phyloP scores from a whole-genome alignment of 2,888 invertebrate genomes.

The Yponomeuta evonymella region DNA sequence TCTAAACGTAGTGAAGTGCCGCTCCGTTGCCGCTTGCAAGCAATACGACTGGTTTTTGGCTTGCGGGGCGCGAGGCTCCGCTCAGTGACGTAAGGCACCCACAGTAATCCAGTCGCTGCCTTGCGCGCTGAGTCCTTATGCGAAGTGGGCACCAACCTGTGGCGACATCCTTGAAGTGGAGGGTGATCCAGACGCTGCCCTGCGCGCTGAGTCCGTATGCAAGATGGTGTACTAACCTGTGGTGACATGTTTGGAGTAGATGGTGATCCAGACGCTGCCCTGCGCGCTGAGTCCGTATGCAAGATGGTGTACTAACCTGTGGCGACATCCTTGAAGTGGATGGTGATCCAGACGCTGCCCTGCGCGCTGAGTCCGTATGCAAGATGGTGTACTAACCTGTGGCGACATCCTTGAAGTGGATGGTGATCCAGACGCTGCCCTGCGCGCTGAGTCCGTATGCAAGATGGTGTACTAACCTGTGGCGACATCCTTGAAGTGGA shows the following conservation, averaged over 20 bases:
- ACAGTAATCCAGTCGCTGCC: too few relatives aligned
- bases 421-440: too few relatives aligned
- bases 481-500: conserved; percentile 86
- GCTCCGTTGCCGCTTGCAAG: too few relatives aligned
- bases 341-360: too few relatives aligned
- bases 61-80: too few relatives aligned
- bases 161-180: conserved; percentile 86
- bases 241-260: conserved; percentile 85
- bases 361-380: conserved; percentile 88
- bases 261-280: conserved; percentile 96
- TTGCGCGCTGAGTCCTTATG: conserved; percentile 86
- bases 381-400: conserved; percentile 47
- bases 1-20: too few relatives aligned
- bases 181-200: conserved; percentile 96
- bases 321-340: too few relatives aligned
- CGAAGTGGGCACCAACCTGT: conserved; percentile 78
- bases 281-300: conserved; percentile 84
- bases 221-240: conserved; percentile 59
- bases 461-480: conserved; percentile 75
- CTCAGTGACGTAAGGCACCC: too few relatives aligned
- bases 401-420: too few relatives aligned
- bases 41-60: too few relatives aligned
- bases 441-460: conserved; percentile 88
- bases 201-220: conserved; percentile 84
- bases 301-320: too few relatives aligned